phyloP scores from a whole-genome alignment of 2,113 vertebrate genomes.

The Glaucomys volans region DNA sequence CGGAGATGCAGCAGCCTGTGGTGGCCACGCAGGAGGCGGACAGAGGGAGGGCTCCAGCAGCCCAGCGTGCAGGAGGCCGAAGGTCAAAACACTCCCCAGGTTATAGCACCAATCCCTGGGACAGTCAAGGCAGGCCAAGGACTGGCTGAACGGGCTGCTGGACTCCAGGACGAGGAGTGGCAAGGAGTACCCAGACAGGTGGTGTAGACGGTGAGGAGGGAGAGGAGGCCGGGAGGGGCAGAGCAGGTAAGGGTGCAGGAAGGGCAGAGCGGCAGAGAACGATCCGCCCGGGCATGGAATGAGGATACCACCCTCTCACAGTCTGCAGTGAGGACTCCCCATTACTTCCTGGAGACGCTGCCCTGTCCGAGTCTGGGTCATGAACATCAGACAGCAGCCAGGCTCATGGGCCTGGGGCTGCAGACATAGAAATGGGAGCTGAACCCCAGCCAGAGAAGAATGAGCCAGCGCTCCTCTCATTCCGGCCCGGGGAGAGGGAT shows the following conservation, averaged over 20 bases:
- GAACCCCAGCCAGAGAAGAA: neutral
- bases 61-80: neutral
- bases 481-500: neutral
- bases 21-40: rapidly evolving
- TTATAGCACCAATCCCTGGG: rapidly evolving
- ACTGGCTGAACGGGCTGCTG: neutral
- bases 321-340: rapidly evolving
- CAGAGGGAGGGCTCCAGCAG: neutral
- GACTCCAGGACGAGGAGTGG: neutral
- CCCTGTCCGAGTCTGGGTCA: neutral
- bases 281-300: neutral
- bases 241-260: rapidly evolving
- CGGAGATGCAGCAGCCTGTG: neutral
- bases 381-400: neutral
- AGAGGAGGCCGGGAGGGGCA: rapidly evolving
- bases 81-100: no score
- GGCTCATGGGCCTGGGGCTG: neutral
- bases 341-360: rapidly evolving
- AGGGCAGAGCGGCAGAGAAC: neutral
- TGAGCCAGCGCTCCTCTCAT: neutral
- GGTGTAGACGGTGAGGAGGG: rapidly evolving
- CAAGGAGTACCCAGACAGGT: neutral
- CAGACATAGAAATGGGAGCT: neutral
- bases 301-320: no score
- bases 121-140: neutral